Percentiles rank a stretch among this genome's conserved stretches.
Conservation (phyloP, 53 echinoderm and acorn worm genomes). For the Holothuria scabra region DNA sequence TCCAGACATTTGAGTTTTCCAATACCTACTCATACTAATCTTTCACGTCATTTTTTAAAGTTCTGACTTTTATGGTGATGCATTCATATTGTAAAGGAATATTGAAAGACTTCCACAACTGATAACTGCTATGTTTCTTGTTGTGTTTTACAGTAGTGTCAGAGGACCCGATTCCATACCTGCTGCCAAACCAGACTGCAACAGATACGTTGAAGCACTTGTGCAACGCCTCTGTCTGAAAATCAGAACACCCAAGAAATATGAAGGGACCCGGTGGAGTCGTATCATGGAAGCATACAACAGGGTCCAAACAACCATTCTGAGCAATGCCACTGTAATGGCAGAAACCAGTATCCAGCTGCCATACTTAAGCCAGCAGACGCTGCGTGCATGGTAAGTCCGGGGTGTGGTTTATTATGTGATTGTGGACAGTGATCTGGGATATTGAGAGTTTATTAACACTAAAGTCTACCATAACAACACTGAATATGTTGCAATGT, state of each 20-base stretch:
- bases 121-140: too few species aligned
- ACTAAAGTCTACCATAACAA: not conserved
- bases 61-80: too few species aligned
- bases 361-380: slow-evolving; percentile 39
- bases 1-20: too few species aligned
- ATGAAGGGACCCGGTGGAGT: slow-evolving; percentile 21
- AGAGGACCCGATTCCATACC: not conserved
- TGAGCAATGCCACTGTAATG: slow-evolving; percentile 46
- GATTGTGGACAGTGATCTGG: not conserved
- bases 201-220: not conserved
- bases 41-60: too few species aligned
- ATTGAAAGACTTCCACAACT: too few species aligned
- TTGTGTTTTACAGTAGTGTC: too few species aligned
- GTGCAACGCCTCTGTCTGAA: not conserved
- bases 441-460: not conserved
- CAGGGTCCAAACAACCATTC: slow-evolving; percentile 17
- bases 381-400: slow-evolving; percentile 55
- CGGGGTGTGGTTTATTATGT: slow-evolving; percentile 20
- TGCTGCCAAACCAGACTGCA: not conserved
- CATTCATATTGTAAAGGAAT: too few species aligned
- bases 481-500: not conserved
- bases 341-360: slow-evolving; percentile 36
- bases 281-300: slow-evolving; percentile 19
- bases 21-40: too few species aligned
- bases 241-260: slow-evolving; percentile 29